Conservation (phyloP, 2,797 vertebrate genomes). For the Antrozous pallidus region DNA sequence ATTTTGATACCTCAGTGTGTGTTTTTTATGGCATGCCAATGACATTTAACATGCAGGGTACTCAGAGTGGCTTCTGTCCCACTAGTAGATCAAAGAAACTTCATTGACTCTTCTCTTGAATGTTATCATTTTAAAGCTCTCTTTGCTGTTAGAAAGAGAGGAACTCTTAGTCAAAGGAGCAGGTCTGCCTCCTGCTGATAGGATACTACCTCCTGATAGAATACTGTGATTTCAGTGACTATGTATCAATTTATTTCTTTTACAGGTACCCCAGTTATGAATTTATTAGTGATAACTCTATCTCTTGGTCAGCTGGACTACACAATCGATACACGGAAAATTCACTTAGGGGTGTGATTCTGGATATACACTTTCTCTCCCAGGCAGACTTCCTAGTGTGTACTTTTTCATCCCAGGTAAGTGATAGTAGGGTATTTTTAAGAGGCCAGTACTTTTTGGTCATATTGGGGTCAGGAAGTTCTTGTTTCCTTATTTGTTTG, state of each 20-base stretch:
- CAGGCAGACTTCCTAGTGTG: conserved; percentile 98
- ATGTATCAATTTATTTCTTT: conserved; percentile 57
- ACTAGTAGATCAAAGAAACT: background rate
- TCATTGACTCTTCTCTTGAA: background rate
- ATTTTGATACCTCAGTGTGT: background rate
- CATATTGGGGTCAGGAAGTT: background rate
- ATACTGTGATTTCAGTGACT: background rate
- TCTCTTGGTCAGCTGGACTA: conserved; percentile 97
- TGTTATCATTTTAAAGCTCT: background rate
- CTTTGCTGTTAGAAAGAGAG: background rate
- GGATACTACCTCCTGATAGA: background rate
- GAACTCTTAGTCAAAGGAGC: background rate
- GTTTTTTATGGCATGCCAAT: background rate
- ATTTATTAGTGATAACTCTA: conserved; percentile 99
- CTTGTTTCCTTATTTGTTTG: background rate
- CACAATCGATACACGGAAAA: conserved; percentile 98
- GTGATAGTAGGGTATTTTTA: background rate
- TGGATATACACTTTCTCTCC: conserved; percentile 98
- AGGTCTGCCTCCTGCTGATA: background rate
- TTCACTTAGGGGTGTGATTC: conserved; percentile 95
- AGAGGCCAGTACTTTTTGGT: background rate
- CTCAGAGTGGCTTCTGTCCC: conserved; percentile 1
- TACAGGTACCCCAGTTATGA: conserved; percentile 94
- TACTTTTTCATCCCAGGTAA: conserved; percentile 98
- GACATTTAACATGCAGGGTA: background rate